A percentile compares a stretch with the other conserved stretches of the same genome.
These are phyloP conservation scores for Heterotilapia buettikoferi DNA, from an alignment of 2,113 vertebrate genomes.

Conservation along the genomic window DNA sequence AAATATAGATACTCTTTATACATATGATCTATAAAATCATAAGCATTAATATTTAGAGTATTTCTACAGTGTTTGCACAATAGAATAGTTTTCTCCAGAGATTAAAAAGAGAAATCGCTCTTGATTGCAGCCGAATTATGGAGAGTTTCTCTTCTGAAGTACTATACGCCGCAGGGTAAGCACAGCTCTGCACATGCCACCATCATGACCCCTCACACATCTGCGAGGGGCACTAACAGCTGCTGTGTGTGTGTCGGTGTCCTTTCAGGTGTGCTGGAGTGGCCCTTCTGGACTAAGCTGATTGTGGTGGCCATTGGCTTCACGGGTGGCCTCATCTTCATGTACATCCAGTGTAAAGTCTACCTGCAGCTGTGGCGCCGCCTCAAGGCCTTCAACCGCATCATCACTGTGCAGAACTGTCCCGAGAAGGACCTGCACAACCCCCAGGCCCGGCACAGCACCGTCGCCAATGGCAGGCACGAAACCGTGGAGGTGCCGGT, in stretches of 20 bases:
- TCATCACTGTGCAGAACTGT: slow-evolving; percentile 97
- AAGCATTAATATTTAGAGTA: neutral
- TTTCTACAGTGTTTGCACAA: neutral
- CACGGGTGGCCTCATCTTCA: slow-evolving; percentile 90
- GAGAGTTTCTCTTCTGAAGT: slow-evolving; percentile 62
- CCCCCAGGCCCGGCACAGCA: slow-evolving; percentile 58
- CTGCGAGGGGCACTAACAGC: neutral
- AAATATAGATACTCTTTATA: neutral
- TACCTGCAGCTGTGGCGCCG: slow-evolving; percentile 94
- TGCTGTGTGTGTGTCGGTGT: neutral
- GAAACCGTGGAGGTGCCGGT: slow-evolving; percentile 72
- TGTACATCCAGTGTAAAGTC: slow-evolving; percentile 97
- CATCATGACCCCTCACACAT: neutral
- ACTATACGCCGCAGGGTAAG: slow-evolving; percentile 56
- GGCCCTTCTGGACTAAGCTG: slow-evolving; percentile 98
- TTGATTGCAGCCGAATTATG: slow-evolving; percentile 66
- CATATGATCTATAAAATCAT: neutral
- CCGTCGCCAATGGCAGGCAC: slow-evolving; percentile 66
- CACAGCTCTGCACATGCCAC: slow-evolving; percentile 8
- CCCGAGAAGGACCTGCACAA: slow-evolving; percentile 83
- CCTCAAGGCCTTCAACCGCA: slow-evolving; percentile 95
- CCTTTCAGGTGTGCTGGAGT: slow-evolving; percentile 84
- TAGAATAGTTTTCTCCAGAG: neutral
- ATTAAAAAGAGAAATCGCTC: slow-evolving; percentile 32
- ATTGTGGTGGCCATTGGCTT: slow-evolving; percentile 90